phyloP scores from a whole-genome alignment of 2,113 vertebrate genomes.

The Ageneiosus marmoratus region DNA sequence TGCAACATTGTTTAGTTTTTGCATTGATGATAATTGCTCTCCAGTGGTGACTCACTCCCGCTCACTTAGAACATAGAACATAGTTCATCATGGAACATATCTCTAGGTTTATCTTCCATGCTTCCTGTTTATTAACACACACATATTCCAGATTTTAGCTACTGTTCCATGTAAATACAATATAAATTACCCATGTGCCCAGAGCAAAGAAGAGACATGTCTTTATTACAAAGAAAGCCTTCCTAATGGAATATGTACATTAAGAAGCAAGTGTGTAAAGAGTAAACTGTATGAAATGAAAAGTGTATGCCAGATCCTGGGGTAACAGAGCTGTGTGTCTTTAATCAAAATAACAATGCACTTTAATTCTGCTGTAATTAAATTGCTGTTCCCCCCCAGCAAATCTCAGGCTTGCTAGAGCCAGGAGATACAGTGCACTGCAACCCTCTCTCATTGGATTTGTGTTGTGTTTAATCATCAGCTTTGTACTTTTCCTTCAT shows the following conservation, averaged over 20 bases:
- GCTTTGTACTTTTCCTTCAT: constrained; percentile 45
- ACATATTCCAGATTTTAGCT: not conserved
- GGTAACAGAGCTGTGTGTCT: constrained; percentile 61
- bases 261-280: constrained; percentile 35
- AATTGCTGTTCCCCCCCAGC: constrained; percentile 66
- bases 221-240: constrained; percentile 28
- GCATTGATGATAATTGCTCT: not conserved
- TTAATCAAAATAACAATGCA: constrained; percentile 73
- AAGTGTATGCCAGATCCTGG: constrained; percentile 43
- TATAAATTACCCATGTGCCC: not conserved
- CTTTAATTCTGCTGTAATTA: constrained; percentile 76
- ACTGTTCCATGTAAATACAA: constrained; percentile 15
- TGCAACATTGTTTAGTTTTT: not conserved
- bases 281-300: constrained; percentile 56
- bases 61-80: too few relatives aligned
- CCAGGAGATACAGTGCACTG: constrained; percentile 57
- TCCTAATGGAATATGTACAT: constrained; percentile 47
- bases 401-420: constrained; percentile 50
- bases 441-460: constrained; percentile 60
- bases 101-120: not conserved
- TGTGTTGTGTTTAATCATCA: constrained; percentile 66
- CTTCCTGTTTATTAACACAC: not conserved
- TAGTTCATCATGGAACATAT: not conserved
- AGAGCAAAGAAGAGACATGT: not conserved
- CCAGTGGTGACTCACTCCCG: not conserved